phyloP scores from a whole-genome alignment of 2,113 vertebrate genomes.

The Theristicus caerulescens region DNA sequence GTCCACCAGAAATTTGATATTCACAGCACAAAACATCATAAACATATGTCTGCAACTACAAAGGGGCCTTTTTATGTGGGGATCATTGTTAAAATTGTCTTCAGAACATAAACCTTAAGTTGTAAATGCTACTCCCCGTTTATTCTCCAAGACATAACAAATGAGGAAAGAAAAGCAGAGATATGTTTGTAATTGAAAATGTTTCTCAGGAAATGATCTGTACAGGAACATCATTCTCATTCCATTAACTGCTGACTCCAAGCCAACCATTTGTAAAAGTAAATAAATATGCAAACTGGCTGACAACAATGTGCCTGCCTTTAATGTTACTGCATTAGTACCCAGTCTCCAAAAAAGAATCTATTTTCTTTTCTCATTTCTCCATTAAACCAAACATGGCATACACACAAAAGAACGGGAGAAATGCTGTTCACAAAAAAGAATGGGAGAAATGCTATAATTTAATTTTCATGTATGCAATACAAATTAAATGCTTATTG shows the following conservation, averaged over 20 bases:
- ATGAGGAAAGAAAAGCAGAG: constrained; percentile 72
- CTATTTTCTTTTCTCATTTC: constrained; percentile 63
- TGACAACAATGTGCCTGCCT: constrained; percentile 60
- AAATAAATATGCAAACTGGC: constrained; percentile 79
- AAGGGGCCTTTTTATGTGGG: constrained; percentile 51
- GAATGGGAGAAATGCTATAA: constrained; percentile 16
- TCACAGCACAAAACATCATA: constrained; percentile 58
- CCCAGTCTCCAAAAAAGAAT: constrained; percentile 64
- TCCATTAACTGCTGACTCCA: constrained; percentile 81
- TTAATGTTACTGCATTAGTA: constrained; percentile 71
- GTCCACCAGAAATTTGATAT: constrained; percentile 63
- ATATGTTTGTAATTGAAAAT: constrained; percentile 80
- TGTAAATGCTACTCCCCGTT: constrained; percentile 68
- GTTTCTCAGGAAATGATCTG: constrained; percentile 80
- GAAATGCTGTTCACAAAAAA: not conserved
- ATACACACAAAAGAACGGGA: constrained; percentile 14
- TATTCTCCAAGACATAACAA: constrained; percentile 74
- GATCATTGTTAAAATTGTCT: constrained; percentile 68
- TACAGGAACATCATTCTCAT: constrained; percentile 75
- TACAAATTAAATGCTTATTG: constrained; percentile 42
- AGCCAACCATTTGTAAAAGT: constrained; percentile 81
- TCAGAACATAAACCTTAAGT: constrained; percentile 69
- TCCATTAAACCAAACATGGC: constrained; percentile 65
- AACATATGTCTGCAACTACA: constrained; percentile 60
- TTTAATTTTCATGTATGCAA: constrained; percentile 49